Evolutionary conservation across 2,113 vertebrate genomes (phyloP).

Genomic region (Ranitomeya imitator): DNA sequence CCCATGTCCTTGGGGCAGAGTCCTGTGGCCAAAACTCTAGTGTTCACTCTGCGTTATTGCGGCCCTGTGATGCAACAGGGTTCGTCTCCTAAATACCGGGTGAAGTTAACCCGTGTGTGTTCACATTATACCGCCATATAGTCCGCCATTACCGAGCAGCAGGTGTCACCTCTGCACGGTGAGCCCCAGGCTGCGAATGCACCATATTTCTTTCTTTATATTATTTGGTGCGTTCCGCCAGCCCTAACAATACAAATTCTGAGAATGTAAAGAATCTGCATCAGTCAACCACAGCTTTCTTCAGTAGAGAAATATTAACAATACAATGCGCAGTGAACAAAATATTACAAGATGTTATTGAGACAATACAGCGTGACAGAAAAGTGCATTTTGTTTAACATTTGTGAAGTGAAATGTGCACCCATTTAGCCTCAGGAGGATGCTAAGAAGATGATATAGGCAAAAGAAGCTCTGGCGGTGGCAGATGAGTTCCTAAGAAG

Average conservation of each 20-base stretch:
- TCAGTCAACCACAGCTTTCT: not conserved
- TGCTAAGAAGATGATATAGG: constrained; percentile 7
- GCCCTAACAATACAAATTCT: not conserved
- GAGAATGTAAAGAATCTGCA: not conserved
- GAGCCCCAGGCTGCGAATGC: too few species aligned
- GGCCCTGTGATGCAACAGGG: too few species aligned
- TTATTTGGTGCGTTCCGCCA: too few species aligned
- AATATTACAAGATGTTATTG: not conserved
- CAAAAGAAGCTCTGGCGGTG: not conserved
- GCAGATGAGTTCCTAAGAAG: constrained; percentile 3
- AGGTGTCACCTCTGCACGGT: too few species aligned
- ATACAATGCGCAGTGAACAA: not conserved
- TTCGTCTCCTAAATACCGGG: too few species aligned
- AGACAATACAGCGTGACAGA: not conserved
- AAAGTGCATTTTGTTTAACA: constrained; percentile 7
- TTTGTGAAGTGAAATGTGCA: constrained; percentile 9
- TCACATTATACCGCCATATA: too few species aligned
- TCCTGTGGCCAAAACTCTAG: too few species aligned
- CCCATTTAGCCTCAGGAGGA: not conserved
- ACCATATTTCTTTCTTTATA: too few species aligned
- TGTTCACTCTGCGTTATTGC: too few species aligned
- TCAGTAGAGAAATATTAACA: not conserved
- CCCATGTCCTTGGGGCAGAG: too few species aligned
- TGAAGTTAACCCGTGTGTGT: too few species aligned
- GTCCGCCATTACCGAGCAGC: too few species aligned